phyloP scores from a whole-genome alignment of 2,888 invertebrate genomes.

The Aethes cnicana region DNA sequence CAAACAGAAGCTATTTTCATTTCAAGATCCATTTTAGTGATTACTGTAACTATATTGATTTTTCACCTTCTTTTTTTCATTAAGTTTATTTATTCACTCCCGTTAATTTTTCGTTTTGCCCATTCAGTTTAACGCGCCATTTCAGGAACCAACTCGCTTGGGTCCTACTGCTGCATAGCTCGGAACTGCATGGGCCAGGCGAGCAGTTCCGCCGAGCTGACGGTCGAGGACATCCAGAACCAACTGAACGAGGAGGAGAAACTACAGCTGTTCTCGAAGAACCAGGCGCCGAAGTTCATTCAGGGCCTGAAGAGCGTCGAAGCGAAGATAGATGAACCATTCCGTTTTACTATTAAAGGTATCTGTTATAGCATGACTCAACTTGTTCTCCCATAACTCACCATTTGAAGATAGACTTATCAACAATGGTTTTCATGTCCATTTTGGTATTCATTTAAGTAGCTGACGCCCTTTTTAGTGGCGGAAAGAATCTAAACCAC shows the following conservation, averaged over 20 bases:
- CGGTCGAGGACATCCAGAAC: constrained; percentile 94
- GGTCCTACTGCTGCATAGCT: constrained; percentile 94
- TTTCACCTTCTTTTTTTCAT: too few relatives aligned
- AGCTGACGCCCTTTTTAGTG: too few relatives aligned
- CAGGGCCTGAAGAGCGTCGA: constrained; percentile 91
- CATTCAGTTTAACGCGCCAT: too few relatives aligned
- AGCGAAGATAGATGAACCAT: constrained; percentile 91
- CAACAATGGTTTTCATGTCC: too few relatives aligned
- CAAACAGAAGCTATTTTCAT: too few relatives aligned
- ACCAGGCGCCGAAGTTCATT: constrained; percentile 92
- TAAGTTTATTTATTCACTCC: too few relatives aligned
- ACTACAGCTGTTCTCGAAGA: constrained; percentile 86
- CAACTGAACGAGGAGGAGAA: constrained; percentile 94
- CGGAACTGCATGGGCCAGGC: constrained; percentile 95
- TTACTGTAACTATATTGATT: too few relatives aligned
- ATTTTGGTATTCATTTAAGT: too few relatives aligned
- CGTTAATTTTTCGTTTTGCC: too few relatives aligned
- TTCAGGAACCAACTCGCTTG: constrained; percentile 91
- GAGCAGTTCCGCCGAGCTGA: constrained; percentile 92
- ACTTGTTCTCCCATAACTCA: neutral
- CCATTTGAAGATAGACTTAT: too few relatives aligned
- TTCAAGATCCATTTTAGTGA: too few relatives aligned
- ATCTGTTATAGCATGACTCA: constrained; percentile 30
- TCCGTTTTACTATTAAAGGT: constrained; percentile 92
- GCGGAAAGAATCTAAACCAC: too few relatives aligned